Percentiles rank a stretch among this genome's conserved stretches.
Evolutionary conservation across 2,888 invertebrate genomes (phyloP).

Genomic region (Neelides folsomi): DNA sequence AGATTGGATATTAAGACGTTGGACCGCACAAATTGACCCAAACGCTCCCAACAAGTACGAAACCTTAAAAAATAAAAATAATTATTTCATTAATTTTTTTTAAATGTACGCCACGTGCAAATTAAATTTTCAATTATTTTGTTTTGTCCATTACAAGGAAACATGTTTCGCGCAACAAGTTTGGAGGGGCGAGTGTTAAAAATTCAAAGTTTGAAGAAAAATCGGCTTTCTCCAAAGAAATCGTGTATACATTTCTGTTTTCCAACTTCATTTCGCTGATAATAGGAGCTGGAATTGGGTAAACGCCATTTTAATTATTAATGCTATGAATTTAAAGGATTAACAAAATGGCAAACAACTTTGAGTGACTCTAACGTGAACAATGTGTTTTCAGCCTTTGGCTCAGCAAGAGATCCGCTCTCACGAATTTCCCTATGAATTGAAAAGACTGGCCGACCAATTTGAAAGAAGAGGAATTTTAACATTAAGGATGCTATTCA

Average conservation of each 20-base stretch:
- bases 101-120: too few relatives aligned
- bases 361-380: background rate
- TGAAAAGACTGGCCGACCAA: too few relatives aligned
- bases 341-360: background rate
- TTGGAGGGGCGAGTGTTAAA: slow-evolving; percentile 45
- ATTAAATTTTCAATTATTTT: too few relatives aligned
- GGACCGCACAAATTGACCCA: slow-evolving; percentile 20
- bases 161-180: background rate
- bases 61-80: background rate
- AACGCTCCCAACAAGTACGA: slow-evolving; percentile 11
- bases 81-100: background rate
- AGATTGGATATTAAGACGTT: slow-evolving; percentile 29
- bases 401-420: slow-evolving; percentile 26
- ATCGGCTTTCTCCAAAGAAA: slow-evolving; percentile 75
- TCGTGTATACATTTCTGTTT: slow-evolving; percentile 74
- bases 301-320: slow-evolving; percentile 34
- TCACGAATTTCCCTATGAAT: too few relatives aligned
- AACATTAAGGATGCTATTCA: too few relatives aligned
- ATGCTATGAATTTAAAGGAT: too few relatives aligned
- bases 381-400: slow-evolving; percentile 19
- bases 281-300: slow-evolving; percentile 86
- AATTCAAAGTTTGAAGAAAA: slow-evolving; percentile 61
- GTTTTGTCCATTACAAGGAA: background rate
- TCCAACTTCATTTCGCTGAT: slow-evolving; percentile 80
- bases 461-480: too few relatives aligned